Evolutionary conservation across 92 coral and sea anemone genomes (phyloP).

Genomic region (Heliopora coerulea): DNA sequence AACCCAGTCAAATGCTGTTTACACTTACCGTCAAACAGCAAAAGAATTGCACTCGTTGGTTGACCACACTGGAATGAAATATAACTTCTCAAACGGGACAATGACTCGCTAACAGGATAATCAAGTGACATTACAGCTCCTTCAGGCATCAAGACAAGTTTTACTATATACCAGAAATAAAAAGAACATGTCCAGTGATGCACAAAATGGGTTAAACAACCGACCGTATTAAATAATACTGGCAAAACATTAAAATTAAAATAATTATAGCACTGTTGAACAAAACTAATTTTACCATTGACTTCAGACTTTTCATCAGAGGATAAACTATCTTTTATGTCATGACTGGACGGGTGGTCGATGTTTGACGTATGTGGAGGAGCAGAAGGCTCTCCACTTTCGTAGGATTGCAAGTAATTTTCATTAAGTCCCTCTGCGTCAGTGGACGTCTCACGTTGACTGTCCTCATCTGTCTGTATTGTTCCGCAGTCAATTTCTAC

Average conservation of each 20-base stretch:
- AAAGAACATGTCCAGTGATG: not conserved
- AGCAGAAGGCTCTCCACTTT: not conserved
- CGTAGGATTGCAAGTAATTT: not conserved
- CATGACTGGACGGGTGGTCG: not conserved
- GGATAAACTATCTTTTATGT: not conserved
- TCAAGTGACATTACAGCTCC: constrained; percentile 69
- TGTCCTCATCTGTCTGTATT: constrained; percentile 1
- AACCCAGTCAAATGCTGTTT: too few relatives aligned
- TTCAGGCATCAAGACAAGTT: constrained; percentile 89
- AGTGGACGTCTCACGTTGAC: not conserved
- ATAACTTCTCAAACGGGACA: constrained; percentile 69
- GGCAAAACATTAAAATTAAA: too few relatives aligned
- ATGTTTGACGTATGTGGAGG: not conserved
- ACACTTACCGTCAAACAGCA: constrained; percentile 78
- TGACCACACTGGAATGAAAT: constrained; percentile 76
- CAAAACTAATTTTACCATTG: constrained; percentile 1
- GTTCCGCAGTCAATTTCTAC: not conserved
- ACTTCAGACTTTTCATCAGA: constrained; percentile 8
- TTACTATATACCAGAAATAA: constrained; percentile 57
- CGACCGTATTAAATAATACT: too few relatives aligned
- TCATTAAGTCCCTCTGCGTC: not conserved
- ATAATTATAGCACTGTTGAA: too few relatives aligned
- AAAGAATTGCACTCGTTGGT: constrained; percentile 59
- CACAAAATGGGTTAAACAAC: too few relatives aligned
- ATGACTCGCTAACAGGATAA: constrained; percentile 63